Percentiles rank a stretch among this genome's conserved stretches.
Evolutionary conservation across 2,113 vertebrate species (phyloP).

Genomic region (Cololabis saira): DNA sequence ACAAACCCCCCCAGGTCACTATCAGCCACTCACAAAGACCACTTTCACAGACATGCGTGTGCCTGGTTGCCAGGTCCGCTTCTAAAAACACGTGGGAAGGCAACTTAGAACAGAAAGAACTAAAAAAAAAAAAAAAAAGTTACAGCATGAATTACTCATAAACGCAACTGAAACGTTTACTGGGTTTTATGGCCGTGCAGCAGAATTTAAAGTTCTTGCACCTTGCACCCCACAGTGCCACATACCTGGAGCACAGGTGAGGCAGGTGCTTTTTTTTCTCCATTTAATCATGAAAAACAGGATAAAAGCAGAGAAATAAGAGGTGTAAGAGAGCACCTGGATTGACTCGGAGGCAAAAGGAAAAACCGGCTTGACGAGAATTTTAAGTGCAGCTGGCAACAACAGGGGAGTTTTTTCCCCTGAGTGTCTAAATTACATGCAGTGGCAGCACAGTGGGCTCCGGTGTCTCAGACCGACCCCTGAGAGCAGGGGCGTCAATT

Average conservation of each 20-base stretch:
- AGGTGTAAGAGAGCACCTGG: constrained; percentile 8
- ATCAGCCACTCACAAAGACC: constrained; percentile 5
- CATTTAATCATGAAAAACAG: background rate
- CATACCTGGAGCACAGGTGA: background rate
- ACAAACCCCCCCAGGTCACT: constrained; percentile 4
- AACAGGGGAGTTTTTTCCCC: background rate
- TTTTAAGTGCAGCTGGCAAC: no score
- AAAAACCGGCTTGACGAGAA: constrained; percentile 68
- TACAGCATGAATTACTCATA: background rate
- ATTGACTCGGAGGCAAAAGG: constrained; percentile 38
- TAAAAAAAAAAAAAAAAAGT: background rate
- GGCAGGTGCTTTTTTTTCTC: constrained; percentile 45
- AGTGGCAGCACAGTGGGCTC: constrained; percentile 16
- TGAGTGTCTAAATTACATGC: constrained; percentile 16
- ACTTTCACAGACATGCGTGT: constrained; percentile 14
- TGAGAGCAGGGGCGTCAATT: no score
- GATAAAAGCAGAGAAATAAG: background rate
- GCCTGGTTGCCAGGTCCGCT: constrained; percentile 25
- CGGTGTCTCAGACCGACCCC: constrained; percentile 1
- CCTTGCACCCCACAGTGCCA: background rate
- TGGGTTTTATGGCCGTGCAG: no score
- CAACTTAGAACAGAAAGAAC: background rate
- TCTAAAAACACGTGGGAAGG: constrained; percentile 27
- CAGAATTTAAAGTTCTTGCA: no score
- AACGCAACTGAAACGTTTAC: no score